Conservation (phyloP, 2,888 invertebrate genomes). For the Meteorus colon region DNA sequence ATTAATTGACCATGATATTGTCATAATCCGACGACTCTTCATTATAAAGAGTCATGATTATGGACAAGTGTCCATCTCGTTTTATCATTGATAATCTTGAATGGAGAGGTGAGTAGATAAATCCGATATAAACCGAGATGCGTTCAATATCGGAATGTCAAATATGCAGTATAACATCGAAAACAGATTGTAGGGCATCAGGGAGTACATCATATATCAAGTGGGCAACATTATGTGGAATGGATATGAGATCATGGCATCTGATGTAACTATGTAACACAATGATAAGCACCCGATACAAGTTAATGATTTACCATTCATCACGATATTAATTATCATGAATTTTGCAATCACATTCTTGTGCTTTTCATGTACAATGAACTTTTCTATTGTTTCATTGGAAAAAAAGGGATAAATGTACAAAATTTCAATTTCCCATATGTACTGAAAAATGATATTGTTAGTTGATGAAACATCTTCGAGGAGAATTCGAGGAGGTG, state of each 20-base stretch:
- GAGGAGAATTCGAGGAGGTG: too few relatives aligned
- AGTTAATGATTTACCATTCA: neutral
- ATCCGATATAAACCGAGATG: neutral
- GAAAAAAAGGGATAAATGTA: too few relatives aligned
- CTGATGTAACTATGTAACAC: neutral
- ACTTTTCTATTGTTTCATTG: neutral
- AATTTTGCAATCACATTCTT: neutral
- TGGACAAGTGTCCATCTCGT: neutral
- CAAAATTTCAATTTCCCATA: too few relatives aligned
- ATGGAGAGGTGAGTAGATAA: neutral
- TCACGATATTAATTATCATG: neutral
- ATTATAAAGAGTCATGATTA: neutral
- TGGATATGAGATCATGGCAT: neutral
- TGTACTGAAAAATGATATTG: too few relatives aligned
- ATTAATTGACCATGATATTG: too few relatives aligned
- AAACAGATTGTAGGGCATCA: neutral
- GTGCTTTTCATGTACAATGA: neutral
- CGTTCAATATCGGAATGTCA: neutral
- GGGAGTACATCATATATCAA: neutral
- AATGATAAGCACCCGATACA: neutral
- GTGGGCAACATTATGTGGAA: neutral
- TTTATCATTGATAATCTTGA: constrained; percentile 3
- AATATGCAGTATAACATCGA: neutral
- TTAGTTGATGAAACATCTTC: too few relatives aligned
- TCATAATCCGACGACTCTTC: neutral